phyloP scores from a whole-genome alignment of 1,140 invertebrate species.

The Cheumatopsyche charites region DNA sequence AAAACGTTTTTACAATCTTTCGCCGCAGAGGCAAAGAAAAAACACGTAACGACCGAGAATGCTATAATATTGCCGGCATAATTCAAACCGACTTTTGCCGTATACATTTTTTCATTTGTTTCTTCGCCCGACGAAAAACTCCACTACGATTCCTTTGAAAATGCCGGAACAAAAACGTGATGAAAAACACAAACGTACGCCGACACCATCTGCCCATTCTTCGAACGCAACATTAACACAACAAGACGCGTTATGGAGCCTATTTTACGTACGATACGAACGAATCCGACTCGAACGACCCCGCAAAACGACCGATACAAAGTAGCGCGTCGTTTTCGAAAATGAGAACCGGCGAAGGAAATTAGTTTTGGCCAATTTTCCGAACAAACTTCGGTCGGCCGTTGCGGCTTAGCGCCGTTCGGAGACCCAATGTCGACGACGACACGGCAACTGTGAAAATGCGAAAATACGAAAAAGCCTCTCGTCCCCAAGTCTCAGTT shows the following conservation, averaged over 20 bases:
- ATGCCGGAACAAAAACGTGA: neutral
- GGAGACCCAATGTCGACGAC: neutral
- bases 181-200: neutral
- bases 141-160: neutral
- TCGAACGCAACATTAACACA: neutral
- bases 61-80: conserved; percentile 23
- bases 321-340: too few relatives aligned
- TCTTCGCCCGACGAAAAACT: neutral
- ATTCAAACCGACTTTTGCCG: conserved; percentile 24
- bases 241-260: neutral
- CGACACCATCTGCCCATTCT: conserved; percentile 8
- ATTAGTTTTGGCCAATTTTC: conserved; percentile 13
- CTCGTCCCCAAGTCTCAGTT: neutral
- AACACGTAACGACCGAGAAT: conserved; percentile 20
- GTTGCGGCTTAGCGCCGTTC: too few relatives aligned
- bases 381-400: neutral
- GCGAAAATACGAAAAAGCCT: neutral
- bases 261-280: too few relatives aligned
- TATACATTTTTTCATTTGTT: neutral
- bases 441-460: neutral
- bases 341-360: conserved; percentile 1
- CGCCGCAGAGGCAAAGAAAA: conserved; percentile 6
- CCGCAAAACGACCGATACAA: too few relatives aligned
- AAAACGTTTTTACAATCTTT: conserved; percentile 40
- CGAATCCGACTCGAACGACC: too few relatives aligned